phyloP scores from a whole-genome alignment of 2,888 invertebrate genomes.

The Chloroclysta siterata region DNA sequence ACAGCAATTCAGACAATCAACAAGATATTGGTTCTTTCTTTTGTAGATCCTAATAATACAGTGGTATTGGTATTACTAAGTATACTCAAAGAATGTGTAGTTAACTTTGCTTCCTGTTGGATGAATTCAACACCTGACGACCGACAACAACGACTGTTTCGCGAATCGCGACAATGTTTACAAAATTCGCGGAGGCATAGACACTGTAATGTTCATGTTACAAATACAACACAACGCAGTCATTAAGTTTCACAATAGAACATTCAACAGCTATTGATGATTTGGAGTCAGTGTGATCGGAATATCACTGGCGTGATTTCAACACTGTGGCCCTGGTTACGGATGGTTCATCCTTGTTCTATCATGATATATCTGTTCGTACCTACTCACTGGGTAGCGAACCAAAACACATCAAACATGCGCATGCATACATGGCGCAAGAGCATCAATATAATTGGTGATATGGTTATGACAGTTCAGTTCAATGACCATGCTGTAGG shows the following conservation, averaged over 20 bases:
- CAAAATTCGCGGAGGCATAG: constrained; percentile 29
- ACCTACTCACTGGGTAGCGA: neutral
- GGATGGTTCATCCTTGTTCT: constrained; percentile 14
- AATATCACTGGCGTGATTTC: constrained; percentile 59
- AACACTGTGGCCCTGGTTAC: constrained; percentile 40
- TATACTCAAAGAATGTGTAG: constrained; percentile 1
- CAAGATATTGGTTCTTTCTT: no score
- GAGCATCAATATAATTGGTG: neutral
- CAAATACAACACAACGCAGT: constrained; percentile 56
- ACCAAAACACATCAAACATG: neutral
- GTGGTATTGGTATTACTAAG: no score
- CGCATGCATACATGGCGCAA: neutral
- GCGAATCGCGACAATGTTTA: constrained; percentile 26
- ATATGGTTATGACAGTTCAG: neutral
- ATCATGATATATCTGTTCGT: constrained; percentile 12
- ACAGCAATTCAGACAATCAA: no score
- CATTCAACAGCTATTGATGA: constrained; percentile 64
- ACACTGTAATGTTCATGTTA: constrained; percentile 46
- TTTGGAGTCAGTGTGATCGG: constrained; percentile 65
- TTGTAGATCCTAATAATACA: no score
- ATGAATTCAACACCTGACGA: constrained; percentile 13
- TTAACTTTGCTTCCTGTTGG: constrained; percentile 11
- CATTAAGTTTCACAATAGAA: constrained; percentile 74
- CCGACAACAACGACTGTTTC: constrained; percentile 26
- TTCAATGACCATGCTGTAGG: neutral